These are phyloP conservation scores for Hypocryptadius cinnamomeus DNA, from an alignment of 2,113 vertebrate genomes.

Conservation along the genomic window DNA sequence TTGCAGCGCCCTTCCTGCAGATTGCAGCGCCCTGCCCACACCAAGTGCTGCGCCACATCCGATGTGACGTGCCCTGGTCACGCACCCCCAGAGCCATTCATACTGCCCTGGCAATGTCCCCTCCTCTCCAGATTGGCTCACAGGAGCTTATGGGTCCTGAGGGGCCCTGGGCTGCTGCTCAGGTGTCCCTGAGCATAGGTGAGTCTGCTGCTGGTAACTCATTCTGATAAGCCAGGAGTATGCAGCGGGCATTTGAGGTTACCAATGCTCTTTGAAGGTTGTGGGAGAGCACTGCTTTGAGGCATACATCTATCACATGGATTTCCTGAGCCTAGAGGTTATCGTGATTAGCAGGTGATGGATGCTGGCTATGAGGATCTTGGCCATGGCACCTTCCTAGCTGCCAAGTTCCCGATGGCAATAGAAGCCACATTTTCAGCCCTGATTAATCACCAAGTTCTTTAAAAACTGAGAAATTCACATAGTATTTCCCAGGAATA, in stretches of 20 bases:
- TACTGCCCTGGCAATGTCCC: accelerated
- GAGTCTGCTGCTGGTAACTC: not conserved
- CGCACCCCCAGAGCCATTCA: not conserved
- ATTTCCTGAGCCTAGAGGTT: not conserved
- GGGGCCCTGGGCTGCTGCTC: not conserved
- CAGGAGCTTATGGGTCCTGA: not conserved
- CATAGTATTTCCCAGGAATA: not conserved
- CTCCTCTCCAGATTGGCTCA: not conserved
- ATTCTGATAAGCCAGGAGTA: not conserved
- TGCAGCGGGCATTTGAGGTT: not conserved
- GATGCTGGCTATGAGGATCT: not conserved
- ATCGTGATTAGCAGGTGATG: not conserved
- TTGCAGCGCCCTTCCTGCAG: too few relatives aligned
- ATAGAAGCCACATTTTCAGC: not conserved
- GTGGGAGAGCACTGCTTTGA: not conserved
- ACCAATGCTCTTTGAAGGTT: not conserved
- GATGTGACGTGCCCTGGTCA: not conserved
- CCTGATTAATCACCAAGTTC: not conserved
- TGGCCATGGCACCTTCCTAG: too few relatives aligned
- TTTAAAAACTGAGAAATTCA: not conserved
- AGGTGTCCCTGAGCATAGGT: not conserved
- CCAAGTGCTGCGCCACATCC: too few relatives aligned
- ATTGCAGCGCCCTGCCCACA: accelerated
- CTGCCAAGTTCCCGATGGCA: not conserved
- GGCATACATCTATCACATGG: not conserved